Base-by-base conservation (phyloP, 1,140 invertebrate genomes). In the Trigoniulus corallinus region DNA sequence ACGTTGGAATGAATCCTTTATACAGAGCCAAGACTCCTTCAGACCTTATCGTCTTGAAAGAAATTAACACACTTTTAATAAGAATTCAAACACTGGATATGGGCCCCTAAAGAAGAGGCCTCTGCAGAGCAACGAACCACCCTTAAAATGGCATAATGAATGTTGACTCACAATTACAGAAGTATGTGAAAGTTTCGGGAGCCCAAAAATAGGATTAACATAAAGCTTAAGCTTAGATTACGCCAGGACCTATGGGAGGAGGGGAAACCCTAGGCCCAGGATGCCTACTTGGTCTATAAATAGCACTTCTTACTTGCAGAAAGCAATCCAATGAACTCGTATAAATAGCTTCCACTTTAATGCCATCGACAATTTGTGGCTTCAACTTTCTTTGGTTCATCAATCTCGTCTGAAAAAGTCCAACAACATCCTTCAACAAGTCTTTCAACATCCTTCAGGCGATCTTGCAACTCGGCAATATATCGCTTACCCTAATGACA, bases 1-100 rank as follows among this genome's bases (percentile, higher is more conserved):
- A 96, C 21, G 88, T 91, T 4, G 93, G 92, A 44, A 96, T 68
- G 64, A 96, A 93, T 27, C 92, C 93, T 73, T 93, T 94, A 67
- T 96, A 97, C 10, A 97, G 69, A 3, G 91, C 88, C 53, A 76
- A 69, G 55, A 88, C 74, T 21, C 92, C 91, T 76, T 97, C 93
- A 61, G 83, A 80, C 61, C 73, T 76, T 18, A 94, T 77, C 20
- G 92, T 95, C 73, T 92, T 61, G 12, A 70, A 69, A 50, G 55
- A 64, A 53, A 34, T 7, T 60, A 21, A 57, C 13, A 52, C 37
- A 27, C 1, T n/a, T n/a, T 34, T 34, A 34, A 7, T 34, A 34
- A 34, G 15, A 34, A 7, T 34, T 34, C 29, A 34, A 7, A 34
- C 29, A 34, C 7, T 34, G n/a, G n/a, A n/a, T n/a, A n/a, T n/a